Evolutionary conservation across 1,140 invertebrate genomes (phyloP).

Genomic region (Ditylenchus dipsaci): DNA sequence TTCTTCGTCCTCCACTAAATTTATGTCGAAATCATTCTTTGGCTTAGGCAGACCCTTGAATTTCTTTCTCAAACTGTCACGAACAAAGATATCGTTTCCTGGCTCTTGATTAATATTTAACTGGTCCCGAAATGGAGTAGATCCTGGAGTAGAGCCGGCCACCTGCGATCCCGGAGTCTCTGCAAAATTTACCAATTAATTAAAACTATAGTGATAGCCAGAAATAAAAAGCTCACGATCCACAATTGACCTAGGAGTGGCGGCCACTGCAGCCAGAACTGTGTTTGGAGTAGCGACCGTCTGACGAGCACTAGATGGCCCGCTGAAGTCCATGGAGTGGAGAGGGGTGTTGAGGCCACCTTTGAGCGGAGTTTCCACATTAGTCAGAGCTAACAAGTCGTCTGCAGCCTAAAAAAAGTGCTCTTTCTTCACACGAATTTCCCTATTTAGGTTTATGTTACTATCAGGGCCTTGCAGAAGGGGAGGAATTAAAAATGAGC

Average conservation of each 20-base stretch:
- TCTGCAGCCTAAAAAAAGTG: slow-evolving; percentile 83
- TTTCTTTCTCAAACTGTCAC: slow-evolving; percentile 70
- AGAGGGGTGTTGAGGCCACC: slow-evolving; percentile 87
- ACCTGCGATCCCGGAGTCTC: slow-evolving; percentile 35
- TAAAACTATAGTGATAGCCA: not conserved
- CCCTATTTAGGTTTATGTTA: no score
- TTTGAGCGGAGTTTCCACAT: slow-evolving; percentile 94
- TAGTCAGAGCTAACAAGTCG: slow-evolving; percentile 93
- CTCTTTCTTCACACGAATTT: no score
- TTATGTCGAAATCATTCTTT: slow-evolving; percentile 93
- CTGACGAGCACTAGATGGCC: slow-evolving; percentile 65
- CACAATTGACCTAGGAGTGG: slow-evolving; percentile 63
- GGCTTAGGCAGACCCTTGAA: slow-evolving; percentile 78
- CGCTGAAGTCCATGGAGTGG: slow-evolving; percentile 80
- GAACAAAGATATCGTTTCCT: slow-evolving; percentile 58
- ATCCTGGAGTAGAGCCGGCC: slow-evolving; percentile 28
- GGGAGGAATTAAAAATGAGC: no score
- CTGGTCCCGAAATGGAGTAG: slow-evolving; percentile 78
- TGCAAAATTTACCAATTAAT: slow-evolving; percentile 15
- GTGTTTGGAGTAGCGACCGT: slow-evolving; percentile 85
- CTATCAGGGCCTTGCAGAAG: no score
- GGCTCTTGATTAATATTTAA: slow-evolving; percentile 83
- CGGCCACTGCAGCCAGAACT: slow-evolving; percentile 84
- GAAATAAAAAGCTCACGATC: slow-evolving; percentile 20
- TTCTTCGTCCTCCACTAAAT: slow-evolving; percentile 76